These are phyloP conservation scores for Lineus longissimus DNA, from an alignment of 1,140 invertebrate species.

Conservation along the genomic window DNA sequence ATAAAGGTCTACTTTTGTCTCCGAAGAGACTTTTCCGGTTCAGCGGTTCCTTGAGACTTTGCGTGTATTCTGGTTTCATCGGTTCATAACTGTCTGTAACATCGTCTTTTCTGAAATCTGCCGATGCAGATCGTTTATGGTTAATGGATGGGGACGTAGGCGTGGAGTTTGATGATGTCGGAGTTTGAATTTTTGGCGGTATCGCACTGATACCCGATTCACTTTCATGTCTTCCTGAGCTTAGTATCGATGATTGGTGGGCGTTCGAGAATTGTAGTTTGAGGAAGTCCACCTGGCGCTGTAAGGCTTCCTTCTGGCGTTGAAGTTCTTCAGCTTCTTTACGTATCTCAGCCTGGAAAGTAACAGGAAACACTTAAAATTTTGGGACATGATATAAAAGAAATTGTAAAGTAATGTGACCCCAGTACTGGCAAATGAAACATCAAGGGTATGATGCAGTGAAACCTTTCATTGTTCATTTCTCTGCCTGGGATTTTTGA, in stretches of 20 bases:
- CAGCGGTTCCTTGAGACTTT: slow-evolving; percentile 9
- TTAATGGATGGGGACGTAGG: slow-evolving; percentile 7
- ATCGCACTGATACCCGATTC: not conserved
- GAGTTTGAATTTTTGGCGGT: slow-evolving; percentile 12
- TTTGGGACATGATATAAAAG: not conserved
- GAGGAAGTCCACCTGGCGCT: slow-evolving; percentile 34
- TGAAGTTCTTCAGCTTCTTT: slow-evolving; percentile 71
- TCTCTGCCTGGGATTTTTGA: too few relatives aligned
- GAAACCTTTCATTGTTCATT: too few relatives aligned
- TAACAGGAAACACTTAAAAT: not conserved
- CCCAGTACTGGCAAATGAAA: too few relatives aligned
- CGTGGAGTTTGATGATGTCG: slow-evolving; percentile 18
- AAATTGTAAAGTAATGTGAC: not conserved
- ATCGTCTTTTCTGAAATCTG: slow-evolving; percentile 8
- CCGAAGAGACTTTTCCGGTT: not conserved
- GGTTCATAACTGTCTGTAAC: not conserved
- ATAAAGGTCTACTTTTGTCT: slow-evolving; percentile 5
- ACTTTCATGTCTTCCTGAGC: slow-evolving; percentile 17
- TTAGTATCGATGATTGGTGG: slow-evolving; percentile 29
- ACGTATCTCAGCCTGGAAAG: slow-evolving; percentile 13
- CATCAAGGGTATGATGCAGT: too few relatives aligned
- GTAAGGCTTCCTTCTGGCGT: slow-evolving; percentile 72
- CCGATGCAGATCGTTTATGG: slow-evolving; percentile 20
- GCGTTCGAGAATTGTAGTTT: slow-evolving; percentile 30
- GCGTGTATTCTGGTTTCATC: slow-evolving; percentile 2